Evolutionary conservation across 2,888 invertebrate genomes (phyloP), one percentile per base, ranked within the genome.

Genomic region (Ormyrus pomaceus): DNA sequence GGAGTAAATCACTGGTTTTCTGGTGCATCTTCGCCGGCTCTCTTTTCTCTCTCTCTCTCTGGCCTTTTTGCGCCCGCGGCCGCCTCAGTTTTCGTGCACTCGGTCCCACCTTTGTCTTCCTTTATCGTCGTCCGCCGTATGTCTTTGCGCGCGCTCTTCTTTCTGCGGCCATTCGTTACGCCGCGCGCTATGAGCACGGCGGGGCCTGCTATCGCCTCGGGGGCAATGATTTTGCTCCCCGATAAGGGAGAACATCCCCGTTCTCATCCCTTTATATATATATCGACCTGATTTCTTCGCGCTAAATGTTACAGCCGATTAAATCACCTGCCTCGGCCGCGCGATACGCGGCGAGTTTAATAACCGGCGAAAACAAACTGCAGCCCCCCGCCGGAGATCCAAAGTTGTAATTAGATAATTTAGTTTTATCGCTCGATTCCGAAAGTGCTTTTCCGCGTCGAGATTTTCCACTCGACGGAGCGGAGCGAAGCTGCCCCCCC

Each of bases 1-100:
- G 56, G 55, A 71, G 79, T 80, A 80, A 80, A 80, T 80, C 75
- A 74, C 66, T 61, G 75, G 75, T 75, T 80, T 79, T 72, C 62
- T 66, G 65, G 65, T 72, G n/a, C 53, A 58, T 56, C 62, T 71
- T 46, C 58, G 6, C 5, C 51, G 19, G 46, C 5, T 62, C 69
- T 53, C 10, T 50, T 50, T 11, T 53, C 10, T 50, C 51, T 11
- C 65, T 55, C 58, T 11, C 50, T 72, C 62, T 46, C 48, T 45
- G 0, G 48, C 34, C 34, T 34, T 34, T 34, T 34, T 34, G 34
- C 4, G 34, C 34, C 34, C 34, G 34, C 34, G 34, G 34, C 34
- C 34, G 34, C 34, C 34, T 34, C 34, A 34, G 34, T 64, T 73
- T 10, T 55, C 34, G 10, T 59, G 46, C 70, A 70, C 48, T 9